phyloP scores from a whole-genome alignment of 2,113 vertebrate genomes.

The Toxotes jaculatrix region DNA sequence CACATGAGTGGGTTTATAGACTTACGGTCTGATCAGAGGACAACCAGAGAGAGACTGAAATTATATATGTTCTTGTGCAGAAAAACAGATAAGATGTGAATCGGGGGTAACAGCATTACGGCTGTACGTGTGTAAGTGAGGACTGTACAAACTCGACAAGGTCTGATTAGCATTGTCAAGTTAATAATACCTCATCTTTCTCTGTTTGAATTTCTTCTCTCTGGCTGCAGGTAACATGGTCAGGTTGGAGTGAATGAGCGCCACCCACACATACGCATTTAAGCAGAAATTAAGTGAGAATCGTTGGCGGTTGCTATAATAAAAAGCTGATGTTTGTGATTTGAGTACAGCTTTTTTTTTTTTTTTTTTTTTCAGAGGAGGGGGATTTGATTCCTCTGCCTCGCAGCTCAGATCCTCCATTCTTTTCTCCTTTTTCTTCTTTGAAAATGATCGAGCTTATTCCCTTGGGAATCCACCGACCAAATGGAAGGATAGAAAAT shows the following conservation, averaged over 20 bases:
- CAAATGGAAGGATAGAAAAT: background rate
- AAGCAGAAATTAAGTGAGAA: conserved; percentile 30
- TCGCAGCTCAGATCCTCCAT: background rate
- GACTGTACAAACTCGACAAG: conserved; percentile 16
- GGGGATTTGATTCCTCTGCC: background rate
- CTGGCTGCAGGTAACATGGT: conserved; percentile 17
- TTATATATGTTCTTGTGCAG: conserved; percentile 5
- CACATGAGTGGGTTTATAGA: conserved; percentile 37
- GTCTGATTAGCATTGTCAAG: conserved; percentile 34
- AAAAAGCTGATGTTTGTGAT: conserved; percentile 25
- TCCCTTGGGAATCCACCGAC: background rate
- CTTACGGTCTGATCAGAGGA: conserved; percentile 22
- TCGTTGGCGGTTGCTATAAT: background rate
- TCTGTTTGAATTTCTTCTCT: conserved; percentile 21
- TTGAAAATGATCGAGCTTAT: background rate
- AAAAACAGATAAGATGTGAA: conserved; percentile 31
- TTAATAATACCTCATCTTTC: conserved; percentile 43
- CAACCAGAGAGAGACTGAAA: background rate
- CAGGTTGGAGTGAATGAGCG: conserved; percentile 22
- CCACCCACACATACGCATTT: background rate
- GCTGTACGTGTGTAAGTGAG: background rate
- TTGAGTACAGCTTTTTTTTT: background rate
- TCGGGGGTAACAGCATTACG: conserved; percentile 3
- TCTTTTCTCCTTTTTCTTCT: background rate
- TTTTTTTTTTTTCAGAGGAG: too few relatives aligned